phyloP scores from a whole-genome alignment of 1,140 invertebrate species.

The Drosophila bipectinata region DNA sequence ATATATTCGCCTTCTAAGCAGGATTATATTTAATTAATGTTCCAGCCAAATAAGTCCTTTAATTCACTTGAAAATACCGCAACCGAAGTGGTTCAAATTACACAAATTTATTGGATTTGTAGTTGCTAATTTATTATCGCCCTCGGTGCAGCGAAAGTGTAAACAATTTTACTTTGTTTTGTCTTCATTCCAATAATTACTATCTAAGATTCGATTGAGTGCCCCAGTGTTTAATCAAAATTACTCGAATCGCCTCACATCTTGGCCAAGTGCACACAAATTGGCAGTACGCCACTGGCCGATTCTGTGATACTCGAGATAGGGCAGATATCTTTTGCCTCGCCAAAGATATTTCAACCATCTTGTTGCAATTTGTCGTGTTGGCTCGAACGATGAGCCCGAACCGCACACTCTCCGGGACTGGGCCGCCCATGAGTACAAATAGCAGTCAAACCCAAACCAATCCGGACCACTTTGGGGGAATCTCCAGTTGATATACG shows the following conservation, averaged over 20 bases:
- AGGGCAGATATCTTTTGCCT: constrained; percentile 36
- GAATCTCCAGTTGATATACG: constrained; percentile 37
- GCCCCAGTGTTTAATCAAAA: constrained; percentile 29
- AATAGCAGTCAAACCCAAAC: neutral
- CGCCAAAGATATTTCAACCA: constrained; percentile 52
- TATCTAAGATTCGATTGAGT: neutral
- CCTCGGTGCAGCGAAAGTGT: neutral
- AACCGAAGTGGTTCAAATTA: neutral
- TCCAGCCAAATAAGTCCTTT: neutral
- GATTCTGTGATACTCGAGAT: constrained; percentile 10
- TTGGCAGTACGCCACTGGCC: neutral
- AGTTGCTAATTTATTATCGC: neutral
- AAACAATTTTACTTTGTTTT: neutral
- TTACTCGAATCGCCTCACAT: constrained; percentile 3
- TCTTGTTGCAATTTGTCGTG: constrained; percentile 70
- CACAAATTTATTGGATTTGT: neutral
- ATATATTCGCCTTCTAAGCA: too few relatives aligned
- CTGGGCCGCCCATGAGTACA: constrained; percentile 1
- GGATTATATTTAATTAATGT: neutral
- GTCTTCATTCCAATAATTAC: neutral
- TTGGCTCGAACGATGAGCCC: constrained; percentile 16
- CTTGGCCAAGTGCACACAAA: constrained; percentile 4
- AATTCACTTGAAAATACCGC: neutral
- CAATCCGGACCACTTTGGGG: constrained; percentile 6
- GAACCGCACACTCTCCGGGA: constrained; percentile 26